A percentile compares a stretch with the other conserved stretches of the same genome.
Evolutionary conservation across 2,113 vertebrate species (phyloP).

Genomic region (Hemibates koningsi): DNA sequence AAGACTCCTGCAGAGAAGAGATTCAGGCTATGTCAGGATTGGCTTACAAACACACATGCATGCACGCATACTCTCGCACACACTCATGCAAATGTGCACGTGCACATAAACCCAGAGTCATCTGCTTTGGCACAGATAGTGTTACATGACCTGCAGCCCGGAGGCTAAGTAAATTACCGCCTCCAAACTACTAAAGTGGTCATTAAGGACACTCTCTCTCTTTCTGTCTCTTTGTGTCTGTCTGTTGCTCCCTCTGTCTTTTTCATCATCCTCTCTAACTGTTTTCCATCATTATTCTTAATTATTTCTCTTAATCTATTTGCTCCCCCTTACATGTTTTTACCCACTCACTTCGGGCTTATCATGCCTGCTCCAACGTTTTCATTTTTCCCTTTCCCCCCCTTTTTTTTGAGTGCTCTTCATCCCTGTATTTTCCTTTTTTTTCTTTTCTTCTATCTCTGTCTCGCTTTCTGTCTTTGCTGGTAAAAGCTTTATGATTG

Average conservation of each 20-base stretch:
- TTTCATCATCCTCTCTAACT: slow-evolving; percentile 20
- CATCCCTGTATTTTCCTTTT: not conserved
- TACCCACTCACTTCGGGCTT: not conserved
- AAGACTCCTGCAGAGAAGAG: slow-evolving; percentile 67
- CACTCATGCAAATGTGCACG: slow-evolving; percentile 29
- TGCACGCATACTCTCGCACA: not conserved
- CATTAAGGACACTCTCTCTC: slow-evolving; percentile 68
- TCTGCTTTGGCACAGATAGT: slow-evolving; percentile 65
- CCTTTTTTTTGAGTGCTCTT: not conserved
- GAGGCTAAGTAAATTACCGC: slow-evolving; percentile 72
- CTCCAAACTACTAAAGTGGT: slow-evolving; percentile 77
- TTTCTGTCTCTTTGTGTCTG: slow-evolving; percentile 13
- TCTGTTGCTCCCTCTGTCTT: slow-evolving; percentile 1
- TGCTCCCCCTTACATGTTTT: slow-evolving; percentile 11
- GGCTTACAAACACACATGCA: slow-evolving; percentile 30
- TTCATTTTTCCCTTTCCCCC: not conserved
- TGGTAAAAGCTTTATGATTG: slow-evolving; percentile 17
- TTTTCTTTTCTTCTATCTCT: not conserved
- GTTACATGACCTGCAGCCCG: slow-evolving; percentile 74
- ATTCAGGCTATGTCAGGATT: slow-evolving; percentile 52
- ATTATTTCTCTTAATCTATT: slow-evolving; percentile 41
- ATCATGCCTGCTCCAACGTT: not conserved
- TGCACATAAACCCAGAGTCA: slow-evolving; percentile 20
- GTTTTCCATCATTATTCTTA: slow-evolving; percentile 38
- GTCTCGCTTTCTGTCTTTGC: not conserved